Conservation (phyloP, 2,888 invertebrate genomes). For the Temnothorax ravouxi region DNA sequence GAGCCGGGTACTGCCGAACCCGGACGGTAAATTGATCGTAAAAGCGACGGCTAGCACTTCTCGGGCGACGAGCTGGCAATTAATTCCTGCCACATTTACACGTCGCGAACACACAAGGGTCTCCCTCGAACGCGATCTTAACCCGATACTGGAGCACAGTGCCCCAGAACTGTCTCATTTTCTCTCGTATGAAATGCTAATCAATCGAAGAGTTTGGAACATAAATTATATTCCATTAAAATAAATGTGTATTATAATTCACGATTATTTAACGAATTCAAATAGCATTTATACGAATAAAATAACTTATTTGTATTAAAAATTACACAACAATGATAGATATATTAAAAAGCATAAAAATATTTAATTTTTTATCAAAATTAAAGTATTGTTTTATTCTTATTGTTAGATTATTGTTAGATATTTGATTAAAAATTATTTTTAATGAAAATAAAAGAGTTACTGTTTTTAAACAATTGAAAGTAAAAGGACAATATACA, state of each 20-base stretch:
- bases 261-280: no score
- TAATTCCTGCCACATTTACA: slow-evolving; percentile 52
- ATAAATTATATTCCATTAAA: background rate
- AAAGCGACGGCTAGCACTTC: slow-evolving; percentile 58
- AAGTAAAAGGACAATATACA: background rate
- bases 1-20: slow-evolving; percentile 52
- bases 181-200: slow-evolving; percentile 4
- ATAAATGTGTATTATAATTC: background rate
- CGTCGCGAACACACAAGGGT: slow-evolving; percentile 44
- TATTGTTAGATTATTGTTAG: background rate
- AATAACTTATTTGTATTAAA: background rate
- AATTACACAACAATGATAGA: background rate
- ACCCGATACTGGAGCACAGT: background rate
- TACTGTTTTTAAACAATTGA: background rate
- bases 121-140: slow-evolving; percentile 33
- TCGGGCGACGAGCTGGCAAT: slow-evolving; percentile 40
- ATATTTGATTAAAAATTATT: background rate
- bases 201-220: background rate
- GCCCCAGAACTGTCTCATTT: slow-evolving; percentile 28
- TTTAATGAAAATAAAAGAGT: background rate
- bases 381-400: background rate
- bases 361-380: background rate
- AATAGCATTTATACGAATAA: background rate
- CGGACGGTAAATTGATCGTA: slow-evolving; percentile 67
- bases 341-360: background rate